These are phyloP conservation scores for Acrobeloides nanus DNA, from an alignment of 2,888 invertebrate genomes.

Conservation along the genomic window DNA sequence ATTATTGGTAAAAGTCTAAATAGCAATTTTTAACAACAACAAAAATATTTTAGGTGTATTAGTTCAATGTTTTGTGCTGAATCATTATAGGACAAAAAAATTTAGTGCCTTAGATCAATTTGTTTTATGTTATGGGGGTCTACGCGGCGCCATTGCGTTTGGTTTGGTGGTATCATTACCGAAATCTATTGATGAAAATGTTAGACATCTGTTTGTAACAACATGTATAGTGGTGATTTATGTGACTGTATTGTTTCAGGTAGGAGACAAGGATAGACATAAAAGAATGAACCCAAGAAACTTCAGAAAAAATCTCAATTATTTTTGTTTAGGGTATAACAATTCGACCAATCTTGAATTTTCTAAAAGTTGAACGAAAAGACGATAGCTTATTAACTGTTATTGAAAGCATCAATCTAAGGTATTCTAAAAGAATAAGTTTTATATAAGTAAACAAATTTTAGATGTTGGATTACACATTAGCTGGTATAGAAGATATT, in stretches of 20 bases:
- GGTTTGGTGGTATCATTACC: slow-evolving; percentile 77
- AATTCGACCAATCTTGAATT: slow-evolving; percentile 87
- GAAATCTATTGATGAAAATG: slow-evolving; percentile 66
- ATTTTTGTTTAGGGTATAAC: slow-evolving; percentile 73
- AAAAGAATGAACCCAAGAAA: too few relatives aligned
- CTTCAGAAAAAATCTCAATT: background rate
- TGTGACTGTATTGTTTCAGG: slow-evolving; percentile 93
- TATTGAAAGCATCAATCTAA: slow-evolving; percentile 6
- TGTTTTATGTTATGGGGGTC: slow-evolving; percentile 88
- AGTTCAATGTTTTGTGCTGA: slow-evolving; percentile 77
- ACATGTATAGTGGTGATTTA: slow-evolving; percentile 78
- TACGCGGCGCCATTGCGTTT: slow-evolving; percentile 91
- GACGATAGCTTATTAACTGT: slow-evolving; percentile 53
- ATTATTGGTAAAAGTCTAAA: too few relatives aligned
- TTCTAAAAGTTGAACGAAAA: slow-evolving; percentile 76
- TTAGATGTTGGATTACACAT: slow-evolving; percentile 42
- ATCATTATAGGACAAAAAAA: slow-evolving; percentile 66
- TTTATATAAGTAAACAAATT: too few relatives aligned
- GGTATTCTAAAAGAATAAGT: background rate
- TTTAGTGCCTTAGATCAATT: slow-evolving; percentile 60
- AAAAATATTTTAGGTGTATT: slow-evolving; percentile 64
- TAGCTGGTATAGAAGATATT: slow-evolving; percentile 52
- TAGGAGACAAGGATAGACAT: slow-evolving; percentile 43
- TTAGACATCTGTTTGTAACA: slow-evolving; percentile 67
- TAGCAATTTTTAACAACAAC: slow-evolving; percentile 80